Conservation (phyloP, 2,113 vertebrate species). For the Passer domesticus region DNA sequence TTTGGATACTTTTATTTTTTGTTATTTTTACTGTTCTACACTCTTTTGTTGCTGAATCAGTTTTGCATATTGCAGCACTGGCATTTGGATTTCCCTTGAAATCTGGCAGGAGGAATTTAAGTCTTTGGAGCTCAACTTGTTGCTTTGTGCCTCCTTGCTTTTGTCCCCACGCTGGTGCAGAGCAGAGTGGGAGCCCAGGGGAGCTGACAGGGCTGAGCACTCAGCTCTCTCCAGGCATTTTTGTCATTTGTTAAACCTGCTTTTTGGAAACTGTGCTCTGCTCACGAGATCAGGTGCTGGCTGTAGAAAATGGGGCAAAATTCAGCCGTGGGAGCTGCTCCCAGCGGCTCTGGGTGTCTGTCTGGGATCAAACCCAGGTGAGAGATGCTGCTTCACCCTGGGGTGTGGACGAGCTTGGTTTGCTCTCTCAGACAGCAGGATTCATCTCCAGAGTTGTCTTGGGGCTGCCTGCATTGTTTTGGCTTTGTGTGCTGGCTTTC, state of each 20-base stretch:
- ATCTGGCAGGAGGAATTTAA: background rate
- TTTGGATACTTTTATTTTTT: background rate
- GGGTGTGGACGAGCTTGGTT: background rate
- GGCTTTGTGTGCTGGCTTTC: background rate
- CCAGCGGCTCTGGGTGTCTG: background rate
- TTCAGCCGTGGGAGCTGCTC: fast-evolving
- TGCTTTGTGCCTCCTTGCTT: background rate
- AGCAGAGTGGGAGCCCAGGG: background rate
- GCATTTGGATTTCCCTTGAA: background rate
- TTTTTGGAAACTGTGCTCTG: background rate
- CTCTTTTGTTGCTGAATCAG: background rate
- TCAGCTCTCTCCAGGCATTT: background rate
- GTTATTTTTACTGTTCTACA: background rate
- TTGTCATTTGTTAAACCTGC: too few relatives aligned
- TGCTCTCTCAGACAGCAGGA: background rate
- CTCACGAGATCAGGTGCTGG: background rate
- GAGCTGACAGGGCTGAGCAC: background rate
- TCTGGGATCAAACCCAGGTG: background rate
- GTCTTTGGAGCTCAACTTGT: background rate
- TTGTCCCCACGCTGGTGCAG: fast-evolving
- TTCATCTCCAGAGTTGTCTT: background rate
- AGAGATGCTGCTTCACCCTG: background rate
- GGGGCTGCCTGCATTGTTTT: background rate
- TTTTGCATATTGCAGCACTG: background rate
- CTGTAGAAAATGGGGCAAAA: background rate